A percentile compares a stretch with the other conserved stretches of the same genome.
phyloP scores from a whole-genome alignment of 2,797 vertebrate genomes.

The Mus minutoides region DNA sequence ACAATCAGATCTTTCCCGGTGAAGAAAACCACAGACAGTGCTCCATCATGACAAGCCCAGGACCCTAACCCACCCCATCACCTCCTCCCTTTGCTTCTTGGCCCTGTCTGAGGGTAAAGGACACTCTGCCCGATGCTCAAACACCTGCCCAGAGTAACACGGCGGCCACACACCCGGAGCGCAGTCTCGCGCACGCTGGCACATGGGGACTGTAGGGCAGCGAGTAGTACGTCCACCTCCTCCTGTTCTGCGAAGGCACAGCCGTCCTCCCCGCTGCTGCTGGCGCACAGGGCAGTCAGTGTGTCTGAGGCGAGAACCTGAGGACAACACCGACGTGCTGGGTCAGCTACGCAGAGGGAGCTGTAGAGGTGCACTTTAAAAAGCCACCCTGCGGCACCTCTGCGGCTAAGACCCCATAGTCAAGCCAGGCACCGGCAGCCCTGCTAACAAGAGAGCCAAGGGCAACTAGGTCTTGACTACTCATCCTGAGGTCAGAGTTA shows the following conservation, averaged over 20 bases:
- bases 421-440: background rate
- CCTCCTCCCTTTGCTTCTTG: background rate
- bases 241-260: slow-evolving; percentile 96
- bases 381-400: background rate
- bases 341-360: background rate
- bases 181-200: slow-evolving; percentile 95
- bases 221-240: slow-evolving; percentile 95
- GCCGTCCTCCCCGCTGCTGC: slow-evolving; percentile 93
- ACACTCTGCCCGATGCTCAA: background rate
- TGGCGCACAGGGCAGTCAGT: slow-evolving; percentile 92
- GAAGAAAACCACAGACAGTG: background rate
- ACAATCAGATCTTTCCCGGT: background rate
- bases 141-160: background rate
- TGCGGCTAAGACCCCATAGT: background rate
- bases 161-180: slow-evolving; percentile 91
- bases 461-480: background rate
- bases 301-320: slow-evolving; percentile 95
- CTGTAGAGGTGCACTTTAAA: background rate
- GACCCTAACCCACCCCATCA: background rate
- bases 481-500: background rate
- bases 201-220: slow-evolving; percentile 93
- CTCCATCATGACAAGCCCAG: background rate
- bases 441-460: background rate
- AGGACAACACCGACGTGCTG: background rate
- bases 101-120: background rate